These are phyloP conservation scores for Agrochola litura DNA, from an alignment of 2,888 invertebrate genomes.

Conservation along the genomic window DNA sequence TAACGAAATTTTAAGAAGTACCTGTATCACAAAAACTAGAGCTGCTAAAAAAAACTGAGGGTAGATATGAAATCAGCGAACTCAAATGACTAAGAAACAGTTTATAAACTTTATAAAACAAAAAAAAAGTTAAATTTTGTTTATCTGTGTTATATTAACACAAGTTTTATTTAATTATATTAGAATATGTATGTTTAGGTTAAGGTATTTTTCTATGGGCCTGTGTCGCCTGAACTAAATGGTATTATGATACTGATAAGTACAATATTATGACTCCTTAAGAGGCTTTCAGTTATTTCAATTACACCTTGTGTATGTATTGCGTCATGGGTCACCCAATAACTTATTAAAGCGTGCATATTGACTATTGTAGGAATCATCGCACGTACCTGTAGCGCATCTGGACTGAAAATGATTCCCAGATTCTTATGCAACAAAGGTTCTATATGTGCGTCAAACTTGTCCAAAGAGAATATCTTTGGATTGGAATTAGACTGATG, in stretches of 20 bases:
- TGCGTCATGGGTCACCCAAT: neutral
- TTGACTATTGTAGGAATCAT: neutral
- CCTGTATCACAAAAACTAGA: too few relatives aligned
- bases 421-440: slow-evolving; percentile 84
- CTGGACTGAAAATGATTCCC: slow-evolving; percentile 84
- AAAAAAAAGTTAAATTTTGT: too few relatives aligned
- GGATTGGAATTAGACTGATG: slow-evolving; percentile 80
- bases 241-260: neutral
- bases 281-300: neutral
- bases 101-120: too few relatives aligned
- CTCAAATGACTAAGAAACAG: too few relatives aligned
- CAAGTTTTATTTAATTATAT: too few relatives aligned
- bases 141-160: too few relatives aligned
- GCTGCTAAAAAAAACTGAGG: too few relatives aligned
- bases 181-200: too few relatives aligned
- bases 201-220: too few relatives aligned
- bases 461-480: slow-evolving; percentile 84
- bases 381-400: slow-evolving; percentile 78
- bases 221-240: too few relatives aligned
- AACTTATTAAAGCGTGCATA: neutral
- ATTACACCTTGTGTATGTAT: neutral
- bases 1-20: too few relatives aligned
- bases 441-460: slow-evolving; percentile 84
- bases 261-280: neutral
- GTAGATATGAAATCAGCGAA: too few relatives aligned